Conservation (phyloP, 2,797 vertebrate genomes). For the Syndactyla subalaris region DNA sequence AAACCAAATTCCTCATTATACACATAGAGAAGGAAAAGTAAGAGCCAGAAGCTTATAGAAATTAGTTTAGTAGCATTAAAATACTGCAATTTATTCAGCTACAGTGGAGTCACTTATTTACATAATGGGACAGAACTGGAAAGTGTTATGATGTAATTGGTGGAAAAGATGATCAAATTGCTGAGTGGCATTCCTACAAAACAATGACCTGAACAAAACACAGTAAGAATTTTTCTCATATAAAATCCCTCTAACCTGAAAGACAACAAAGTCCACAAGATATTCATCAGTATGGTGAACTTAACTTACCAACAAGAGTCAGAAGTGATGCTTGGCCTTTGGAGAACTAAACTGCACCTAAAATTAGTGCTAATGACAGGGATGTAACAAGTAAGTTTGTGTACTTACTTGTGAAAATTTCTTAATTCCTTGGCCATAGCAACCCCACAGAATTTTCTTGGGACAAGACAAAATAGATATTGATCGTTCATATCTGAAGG, state of each 20-base stretch:
- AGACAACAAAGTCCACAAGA: not conserved
- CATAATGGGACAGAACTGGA: not conserved
- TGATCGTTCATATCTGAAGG: not conserved
- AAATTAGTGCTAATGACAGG: not conserved
- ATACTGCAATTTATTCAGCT: not conserved
- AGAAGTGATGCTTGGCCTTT: not conserved
- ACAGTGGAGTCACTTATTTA: not conserved
- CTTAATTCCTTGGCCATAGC: not conserved
- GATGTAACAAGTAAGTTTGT: not conserved
- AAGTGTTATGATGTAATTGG: not conserved
- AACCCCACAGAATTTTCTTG: not conserved
- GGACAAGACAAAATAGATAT: not conserved
- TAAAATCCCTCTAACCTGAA: not conserved
- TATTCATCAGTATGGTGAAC: not conserved
- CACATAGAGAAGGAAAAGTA: not conserved
- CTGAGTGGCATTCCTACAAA: not conserved
- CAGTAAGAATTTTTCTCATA: not conserved
- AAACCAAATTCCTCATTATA: not conserved
- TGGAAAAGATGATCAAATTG: not conserved
- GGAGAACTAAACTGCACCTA: not conserved
- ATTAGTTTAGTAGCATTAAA: not conserved
- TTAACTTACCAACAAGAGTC: not conserved
- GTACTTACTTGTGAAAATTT: not conserved
- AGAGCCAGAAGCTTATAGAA: not conserved
- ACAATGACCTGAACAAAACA: not conserved